A percentile compares a stretch with the other conserved stretches of the same genome.
Evolutionary conservation across 2,888 invertebrate species (phyloP).

Genomic region (Cryptosula pallasiana): DNA sequence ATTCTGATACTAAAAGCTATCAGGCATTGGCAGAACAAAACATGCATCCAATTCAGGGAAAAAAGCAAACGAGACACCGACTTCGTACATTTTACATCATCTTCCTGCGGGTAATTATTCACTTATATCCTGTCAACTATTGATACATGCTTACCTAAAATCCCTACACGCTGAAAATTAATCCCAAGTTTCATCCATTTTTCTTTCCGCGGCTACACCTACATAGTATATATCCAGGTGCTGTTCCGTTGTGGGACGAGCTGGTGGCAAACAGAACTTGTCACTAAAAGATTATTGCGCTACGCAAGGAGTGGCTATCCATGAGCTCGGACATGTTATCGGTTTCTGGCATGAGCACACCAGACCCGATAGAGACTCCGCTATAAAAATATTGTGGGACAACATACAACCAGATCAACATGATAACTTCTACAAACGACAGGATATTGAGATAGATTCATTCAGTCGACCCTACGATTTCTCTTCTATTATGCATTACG

Average conservation of each 20-base stretch:
- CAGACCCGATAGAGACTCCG: slow-evolving; percentile 29
- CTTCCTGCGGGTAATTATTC: slow-evolving; percentile 20
- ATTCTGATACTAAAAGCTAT: slow-evolving; percentile 29
- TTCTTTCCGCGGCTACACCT: too few relatives aligned
- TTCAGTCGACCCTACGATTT: slow-evolving; percentile 32
- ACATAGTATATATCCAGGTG: too few relatives aligned
- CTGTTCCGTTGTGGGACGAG: slow-evolving; percentile 31
- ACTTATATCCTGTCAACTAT: too few relatives aligned
- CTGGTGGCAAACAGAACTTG: slow-evolving; percentile 30
- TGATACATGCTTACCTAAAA: too few relatives aligned
- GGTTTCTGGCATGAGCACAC: slow-evolving; percentile 34
- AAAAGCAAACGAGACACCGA: neutral
- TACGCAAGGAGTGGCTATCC: slow-evolving; percentile 30
- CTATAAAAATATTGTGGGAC: slow-evolving; percentile 27
- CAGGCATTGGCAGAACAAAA: slow-evolving; percentile 31
- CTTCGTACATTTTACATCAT: slow-evolving; percentile 5
- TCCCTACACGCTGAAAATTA: too few relatives aligned
- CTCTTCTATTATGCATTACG: slow-evolving; percentile 32
- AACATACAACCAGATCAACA: slow-evolving; percentile 27
- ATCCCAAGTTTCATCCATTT: too few relatives aligned
- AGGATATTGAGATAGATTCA: slow-evolving; percentile 30
- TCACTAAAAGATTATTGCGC: slow-evolving; percentile 30
- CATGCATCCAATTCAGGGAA: slow-evolving; percentile 29
- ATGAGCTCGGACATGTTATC: slow-evolving; percentile 31
- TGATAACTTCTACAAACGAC: slow-evolving; percentile 32